These are phyloP conservation scores for Tipula lateralis DNA, from an alignment of 2,888 invertebrate species.

Conservation along the genomic window DNA sequence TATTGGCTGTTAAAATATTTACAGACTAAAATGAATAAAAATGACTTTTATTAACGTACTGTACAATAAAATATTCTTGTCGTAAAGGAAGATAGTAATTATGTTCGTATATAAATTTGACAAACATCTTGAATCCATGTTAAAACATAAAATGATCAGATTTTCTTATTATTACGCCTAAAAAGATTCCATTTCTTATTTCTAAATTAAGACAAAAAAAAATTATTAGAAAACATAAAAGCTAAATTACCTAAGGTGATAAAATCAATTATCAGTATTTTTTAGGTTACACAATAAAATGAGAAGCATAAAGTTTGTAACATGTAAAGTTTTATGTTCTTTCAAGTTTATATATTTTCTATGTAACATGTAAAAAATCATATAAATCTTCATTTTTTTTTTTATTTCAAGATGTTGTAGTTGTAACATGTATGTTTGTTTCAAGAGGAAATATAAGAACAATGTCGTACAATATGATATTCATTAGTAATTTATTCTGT, in stretches of 20 bases:
- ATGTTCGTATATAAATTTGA: background rate
- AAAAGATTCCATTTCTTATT: background rate
- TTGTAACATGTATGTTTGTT: background rate
- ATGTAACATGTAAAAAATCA: background rate
- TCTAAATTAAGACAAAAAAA: background rate
- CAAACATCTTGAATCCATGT: background rate
- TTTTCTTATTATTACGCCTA: background rate
- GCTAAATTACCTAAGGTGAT: conserved; percentile 1
- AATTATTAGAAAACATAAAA: background rate
- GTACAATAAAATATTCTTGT: too few relatives aligned
- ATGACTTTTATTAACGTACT: background rate
- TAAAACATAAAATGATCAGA: background rate
- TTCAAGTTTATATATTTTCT: background rate
- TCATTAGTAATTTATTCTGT: background rate
- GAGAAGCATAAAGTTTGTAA: background rate
- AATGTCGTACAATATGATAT: background rate
- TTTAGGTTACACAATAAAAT: background rate
- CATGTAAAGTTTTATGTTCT: background rate
- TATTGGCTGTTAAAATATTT: too few relatives aligned
- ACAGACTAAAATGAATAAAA: too few relatives aligned
- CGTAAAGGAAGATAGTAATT: too few relatives aligned
- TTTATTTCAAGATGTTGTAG: background rate
- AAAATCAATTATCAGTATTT: background rate
- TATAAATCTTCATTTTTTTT: background rate
- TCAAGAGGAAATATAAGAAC: background rate